These are phyloP conservation scores for Zaprionus obscuricornis DNA, from an alignment of 2,888 invertebrate species.

Conservation along the genomic window DNA sequence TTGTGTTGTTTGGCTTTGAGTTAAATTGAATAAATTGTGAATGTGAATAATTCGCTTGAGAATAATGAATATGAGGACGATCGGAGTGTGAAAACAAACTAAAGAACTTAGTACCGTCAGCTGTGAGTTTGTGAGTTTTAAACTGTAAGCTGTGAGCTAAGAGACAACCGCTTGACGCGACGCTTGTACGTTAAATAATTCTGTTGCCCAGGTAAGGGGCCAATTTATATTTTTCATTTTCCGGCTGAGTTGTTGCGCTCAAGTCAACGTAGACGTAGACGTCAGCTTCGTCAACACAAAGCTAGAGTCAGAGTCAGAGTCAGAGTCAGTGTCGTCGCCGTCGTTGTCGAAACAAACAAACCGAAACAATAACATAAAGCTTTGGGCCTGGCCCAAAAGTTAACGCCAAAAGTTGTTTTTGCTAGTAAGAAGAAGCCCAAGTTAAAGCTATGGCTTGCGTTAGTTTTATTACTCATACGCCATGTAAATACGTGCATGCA, in stretches of 20 bases:
- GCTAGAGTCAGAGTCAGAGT: conserved; percentile 29
- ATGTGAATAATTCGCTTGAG: conserved; percentile 17
- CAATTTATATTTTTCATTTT: conserved; percentile 82
- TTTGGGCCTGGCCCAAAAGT: conserved; percentile 34
- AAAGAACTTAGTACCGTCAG: background rate
- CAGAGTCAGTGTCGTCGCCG: conserved; percentile 14
- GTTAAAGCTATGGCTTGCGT: conserved; percentile 31
- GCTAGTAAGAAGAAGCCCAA: conserved; percentile 53
- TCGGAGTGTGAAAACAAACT: background rate
- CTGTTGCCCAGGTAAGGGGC: conserved; percentile 71
- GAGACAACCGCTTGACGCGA: conserved; percentile 59
- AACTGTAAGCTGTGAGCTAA: conserved; percentile 12
- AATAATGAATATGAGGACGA: too few relatives aligned
- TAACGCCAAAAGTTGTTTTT: too few relatives aligned
- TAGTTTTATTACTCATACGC: conserved; percentile 73
- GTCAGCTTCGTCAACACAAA: too few relatives aligned
- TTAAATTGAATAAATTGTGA: conserved; percentile 9
- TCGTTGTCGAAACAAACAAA: conserved; percentile 56
- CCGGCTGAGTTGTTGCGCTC: conserved; percentile 79
- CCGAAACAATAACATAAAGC: conserved; percentile 45
- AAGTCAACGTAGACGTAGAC: conserved; percentile 44
- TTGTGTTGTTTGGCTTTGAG: conserved; percentile 8
- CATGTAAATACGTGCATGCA: conserved; percentile 31
- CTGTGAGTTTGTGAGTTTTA: conserved; percentile 15
- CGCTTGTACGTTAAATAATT: conserved; percentile 75